Evolutionary conservation across 2,797 vertebrate species (phyloP).

Genomic region (Astyanax mexicanus): DNA sequence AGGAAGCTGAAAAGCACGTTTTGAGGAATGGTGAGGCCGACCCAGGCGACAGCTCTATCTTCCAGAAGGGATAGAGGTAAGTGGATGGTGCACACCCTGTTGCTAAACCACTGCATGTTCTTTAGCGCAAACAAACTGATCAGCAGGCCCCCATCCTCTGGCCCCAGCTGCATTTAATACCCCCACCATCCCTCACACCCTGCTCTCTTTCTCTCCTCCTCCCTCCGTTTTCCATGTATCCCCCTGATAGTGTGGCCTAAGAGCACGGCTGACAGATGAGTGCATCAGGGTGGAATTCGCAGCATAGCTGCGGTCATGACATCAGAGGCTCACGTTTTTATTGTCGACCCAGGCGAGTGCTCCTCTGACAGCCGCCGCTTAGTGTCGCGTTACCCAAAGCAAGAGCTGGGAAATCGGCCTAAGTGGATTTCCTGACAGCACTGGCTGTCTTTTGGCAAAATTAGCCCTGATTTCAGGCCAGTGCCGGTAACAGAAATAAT

Average conservation of each 20-base stretch:
- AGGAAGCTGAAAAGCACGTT: slow-evolving; percentile 61
- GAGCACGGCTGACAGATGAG: slow-evolving; percentile 61
- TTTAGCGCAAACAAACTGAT: slow-evolving; percentile 48
- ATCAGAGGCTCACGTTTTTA: slow-evolving; percentile 61
- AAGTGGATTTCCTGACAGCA: slow-evolving; percentile 57
- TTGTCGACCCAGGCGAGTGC: slow-evolving; percentile 45
- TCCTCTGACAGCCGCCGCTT: slow-evolving; percentile 51
- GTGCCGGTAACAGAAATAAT: slow-evolving; percentile 10
- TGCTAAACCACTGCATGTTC: slow-evolving; percentile 26
- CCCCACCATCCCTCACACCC: slow-evolving; percentile 13
- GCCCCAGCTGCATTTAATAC: slow-evolving; percentile 50
- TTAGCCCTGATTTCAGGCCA: slow-evolving; percentile 27
- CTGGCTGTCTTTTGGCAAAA: slow-evolving; percentile 50
- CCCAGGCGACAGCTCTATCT: slow-evolving; percentile 36
- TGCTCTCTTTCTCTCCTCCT: slow-evolving; percentile 11
- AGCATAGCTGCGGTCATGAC: slow-evolving; percentile 58
- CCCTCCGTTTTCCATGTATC: slow-evolving; percentile 30
- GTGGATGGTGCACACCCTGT: background rate
- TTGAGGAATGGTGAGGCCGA: slow-evolving; percentile 55
- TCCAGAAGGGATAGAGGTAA: background rate
- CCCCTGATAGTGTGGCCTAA: slow-evolving; percentile 43
- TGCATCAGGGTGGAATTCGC: slow-evolving; percentile 55
- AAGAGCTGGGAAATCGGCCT: slow-evolving; percentile 53
- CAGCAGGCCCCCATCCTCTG: slow-evolving; percentile 44
- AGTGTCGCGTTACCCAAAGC: slow-evolving; percentile 53